Evolutionary conservation across 2,797 vertebrate species (phyloP).

Genomic region (Enoplosus armatus): DNA sequence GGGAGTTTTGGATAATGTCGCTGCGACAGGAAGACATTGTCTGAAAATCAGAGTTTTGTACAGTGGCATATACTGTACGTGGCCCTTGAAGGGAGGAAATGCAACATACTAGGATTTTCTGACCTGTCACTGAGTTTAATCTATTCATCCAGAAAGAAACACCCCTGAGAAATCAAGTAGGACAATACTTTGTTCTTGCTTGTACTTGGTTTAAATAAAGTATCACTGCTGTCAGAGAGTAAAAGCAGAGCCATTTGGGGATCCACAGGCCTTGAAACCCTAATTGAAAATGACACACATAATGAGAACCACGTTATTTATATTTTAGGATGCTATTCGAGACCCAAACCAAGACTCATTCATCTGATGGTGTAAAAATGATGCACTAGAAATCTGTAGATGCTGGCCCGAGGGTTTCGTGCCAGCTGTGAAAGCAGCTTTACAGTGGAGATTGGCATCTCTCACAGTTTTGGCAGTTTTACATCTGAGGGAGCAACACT

Average conservation of each 20-base stretch:
- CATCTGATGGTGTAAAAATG: slow-evolving; percentile 1
- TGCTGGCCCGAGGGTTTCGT: slow-evolving; percentile 2
- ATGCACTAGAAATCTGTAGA: slow-evolving; percentile 20
- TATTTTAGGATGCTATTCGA: slow-evolving; percentile 3
- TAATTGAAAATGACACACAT: slow-evolving; percentile 24
- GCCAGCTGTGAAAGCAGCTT: background rate
- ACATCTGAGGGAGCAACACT: slow-evolving; percentile 7
- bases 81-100: background rate
- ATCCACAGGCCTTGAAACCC: background rate
- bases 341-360: slow-evolving; percentile 5
- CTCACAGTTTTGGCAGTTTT: slow-evolving; percentile 12
- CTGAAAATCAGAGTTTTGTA: background rate
- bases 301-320: background rate
- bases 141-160: background rate
- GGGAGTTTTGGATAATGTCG: background rate
- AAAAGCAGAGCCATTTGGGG: slow-evolving; percentile 11
- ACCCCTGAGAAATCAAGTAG: background rate
- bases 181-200: background rate
- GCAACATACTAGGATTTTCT: background rate
- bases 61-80: too few species aligned
- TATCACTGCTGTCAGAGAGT: background rate
- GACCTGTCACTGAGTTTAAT: background rate
- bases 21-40: background rate
- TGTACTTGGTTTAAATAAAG: background rate
- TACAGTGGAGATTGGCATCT: slow-evolving; percentile 2